Conservation (phyloP, 2,888 invertebrate genomes). For the Lissocephala sabroskyi region DNA sequence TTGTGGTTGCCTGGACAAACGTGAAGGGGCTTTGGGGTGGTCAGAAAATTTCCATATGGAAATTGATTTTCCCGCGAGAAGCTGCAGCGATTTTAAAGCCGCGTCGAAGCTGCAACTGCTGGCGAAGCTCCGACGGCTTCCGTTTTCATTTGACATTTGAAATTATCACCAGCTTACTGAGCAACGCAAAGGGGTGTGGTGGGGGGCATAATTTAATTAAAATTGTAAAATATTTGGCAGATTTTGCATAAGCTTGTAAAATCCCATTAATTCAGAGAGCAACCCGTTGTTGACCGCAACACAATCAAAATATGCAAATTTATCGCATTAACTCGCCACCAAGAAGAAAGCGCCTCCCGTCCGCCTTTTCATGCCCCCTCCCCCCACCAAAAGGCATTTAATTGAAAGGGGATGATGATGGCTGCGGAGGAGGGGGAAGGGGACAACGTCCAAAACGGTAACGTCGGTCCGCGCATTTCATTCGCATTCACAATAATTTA, state of each 20-base stretch:
- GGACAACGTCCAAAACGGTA: constrained; percentile 4
- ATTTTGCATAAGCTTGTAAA: constrained; percentile 65
- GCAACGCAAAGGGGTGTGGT: neutral
- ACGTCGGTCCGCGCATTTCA: constrained; percentile 40
- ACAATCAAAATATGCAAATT: constrained; percentile 70
- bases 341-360: constrained; percentile 30
- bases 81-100: constrained; percentile 16
- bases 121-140: constrained; percentile 7
- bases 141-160: constrained; percentile 12
- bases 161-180: constrained; percentile 4
- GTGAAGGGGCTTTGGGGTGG: neutral
- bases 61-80: constrained; percentile 57
- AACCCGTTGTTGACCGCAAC: constrained; percentile 67
- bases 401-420: too few relatives aligned
- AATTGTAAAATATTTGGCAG: constrained; percentile 64
- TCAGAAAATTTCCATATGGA: constrained; percentile 56
- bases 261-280: constrained; percentile 69
- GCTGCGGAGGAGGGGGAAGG: too few relatives aligned
- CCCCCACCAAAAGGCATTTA: constrained; percentile 50
- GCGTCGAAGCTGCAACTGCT: too few relatives aligned
- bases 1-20: too few relatives aligned
- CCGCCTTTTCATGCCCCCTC: too few relatives aligned
- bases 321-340: constrained; percentile 67
- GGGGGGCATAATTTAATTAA: constrained; percentile 63
- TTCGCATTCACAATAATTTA: constrained; percentile 63